phyloP scores from a whole-genome alignment of 2,113 vertebrate species.

The Dolichallabes microphthalmus region DNA sequence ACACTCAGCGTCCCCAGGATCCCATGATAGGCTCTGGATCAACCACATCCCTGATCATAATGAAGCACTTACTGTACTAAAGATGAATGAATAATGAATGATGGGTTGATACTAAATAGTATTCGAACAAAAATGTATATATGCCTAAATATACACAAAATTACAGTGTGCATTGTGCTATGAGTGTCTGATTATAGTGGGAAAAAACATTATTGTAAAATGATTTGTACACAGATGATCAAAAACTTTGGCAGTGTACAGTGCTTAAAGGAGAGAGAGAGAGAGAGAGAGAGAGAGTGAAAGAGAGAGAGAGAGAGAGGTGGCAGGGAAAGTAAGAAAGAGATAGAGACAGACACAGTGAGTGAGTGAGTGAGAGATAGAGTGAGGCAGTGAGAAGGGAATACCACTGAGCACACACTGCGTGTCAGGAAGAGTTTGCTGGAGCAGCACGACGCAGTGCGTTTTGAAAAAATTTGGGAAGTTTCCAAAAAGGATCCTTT shows the following conservation, averaged over 20 bases:
- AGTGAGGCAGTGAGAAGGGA: conserved; percentile 46
- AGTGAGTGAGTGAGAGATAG: conserved; percentile 40
- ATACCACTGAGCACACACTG: conserved; percentile 64
- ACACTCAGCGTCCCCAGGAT: not conserved
- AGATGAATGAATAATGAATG: not conserved
- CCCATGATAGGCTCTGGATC: not conserved
- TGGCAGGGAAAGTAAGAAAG: not conserved
- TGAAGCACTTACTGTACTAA: not conserved
- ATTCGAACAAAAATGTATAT: not conserved
- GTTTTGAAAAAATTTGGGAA: conserved; percentile 75
- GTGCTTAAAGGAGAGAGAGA: not conserved
- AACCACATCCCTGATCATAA: not conserved
- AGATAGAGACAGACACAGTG: not conserved
- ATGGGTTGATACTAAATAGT: not conserved
- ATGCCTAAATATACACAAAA: not conserved
- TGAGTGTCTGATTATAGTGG: not conserved
- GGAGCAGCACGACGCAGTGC: conserved; percentile 61
- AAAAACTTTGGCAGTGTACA: not conserved
- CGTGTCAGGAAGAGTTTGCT: conserved; percentile 61
- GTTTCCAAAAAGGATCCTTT: conserved; percentile 77
- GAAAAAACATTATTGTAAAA: not conserved
- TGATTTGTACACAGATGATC: not conserved
- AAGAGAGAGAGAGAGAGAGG: conserved; percentile 21
- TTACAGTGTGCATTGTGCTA: not conserved
- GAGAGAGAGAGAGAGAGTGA: not conserved